Evolutionary conservation across 2,113 vertebrate genomes (phyloP).

Genomic region (Xerus inauris): DNA sequence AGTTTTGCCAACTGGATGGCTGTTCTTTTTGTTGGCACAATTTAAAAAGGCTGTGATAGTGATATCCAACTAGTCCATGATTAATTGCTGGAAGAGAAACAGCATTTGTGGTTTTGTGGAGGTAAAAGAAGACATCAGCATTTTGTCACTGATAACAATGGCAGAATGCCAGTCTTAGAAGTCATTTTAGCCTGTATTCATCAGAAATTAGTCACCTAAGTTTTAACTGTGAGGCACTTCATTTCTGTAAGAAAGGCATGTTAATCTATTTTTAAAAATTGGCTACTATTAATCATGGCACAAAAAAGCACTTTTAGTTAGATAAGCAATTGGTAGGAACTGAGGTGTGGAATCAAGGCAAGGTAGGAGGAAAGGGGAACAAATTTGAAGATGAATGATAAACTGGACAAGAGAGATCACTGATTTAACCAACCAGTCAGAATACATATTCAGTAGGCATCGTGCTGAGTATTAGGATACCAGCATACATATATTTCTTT

Average conservation of each 20-base stretch:
- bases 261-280: slow-evolving; percentile 32
- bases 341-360: not conserved
- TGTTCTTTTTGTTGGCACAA: slow-evolving; percentile 11
- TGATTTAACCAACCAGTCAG: not conserved
- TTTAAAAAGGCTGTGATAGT: slow-evolving; percentile 36
- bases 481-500: not conserved
- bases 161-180: slow-evolving; percentile 46
- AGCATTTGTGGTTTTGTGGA: slow-evolving; percentile 69
- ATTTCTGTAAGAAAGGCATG: not conserved
- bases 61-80: slow-evolving; percentile 38
- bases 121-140: slow-evolving; percentile 62
- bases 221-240: slow-evolving; percentile 27
- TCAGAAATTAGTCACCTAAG: slow-evolving; percentile 35
- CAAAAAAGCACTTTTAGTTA: not conserved
- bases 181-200: not conserved
- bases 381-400: not conserved
- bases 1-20: not conserved
- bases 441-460: not conserved
- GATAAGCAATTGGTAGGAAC: not conserved
- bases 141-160: slow-evolving; percentile 45
- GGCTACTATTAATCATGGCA: not conserved
- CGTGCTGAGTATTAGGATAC: not conserved
- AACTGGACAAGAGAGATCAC: not conserved
- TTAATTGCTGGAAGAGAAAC: slow-evolving; percentile 62
- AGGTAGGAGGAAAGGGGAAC: not conserved